Base-by-base conservation (phyloP, 2,113 vertebrate genomes). In the Cricetomys ansorgei region DNA sequence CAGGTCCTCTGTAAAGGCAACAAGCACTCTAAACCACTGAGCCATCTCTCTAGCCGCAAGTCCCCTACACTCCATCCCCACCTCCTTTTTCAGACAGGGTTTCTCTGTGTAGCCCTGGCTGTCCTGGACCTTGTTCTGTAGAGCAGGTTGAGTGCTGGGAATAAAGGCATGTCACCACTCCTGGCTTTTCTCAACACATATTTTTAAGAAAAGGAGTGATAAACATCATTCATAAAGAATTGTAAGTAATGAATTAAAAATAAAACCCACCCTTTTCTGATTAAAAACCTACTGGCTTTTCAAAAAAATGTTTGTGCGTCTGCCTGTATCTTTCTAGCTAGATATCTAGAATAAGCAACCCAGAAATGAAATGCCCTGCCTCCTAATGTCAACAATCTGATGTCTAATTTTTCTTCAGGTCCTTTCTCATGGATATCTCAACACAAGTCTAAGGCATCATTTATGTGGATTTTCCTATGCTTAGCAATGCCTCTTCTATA, bases 261-360 rank as follows among this genome's bases (percentile, higher is more conserved):
- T 3, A n/a, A 27, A 81, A 4, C 37, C 1, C 5, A 27, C 12
- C 10, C 40, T 84, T 43, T 86, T 84, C 34, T 45, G 1, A 72
- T 72, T 88, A 84, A 40, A n/a, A 96, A 94, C 70, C 7, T 72
- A 77, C 10, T 80, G 31, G 1, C 75, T 83, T 96, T 55, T 95
- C n/a, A 9, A 70, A 94, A 83, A 92, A 89, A 62, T 40, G 80
- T 45, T 29, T 21, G 59, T 21, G 29, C 16, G 45, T n/a, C 48
- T 43, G 29, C n/a, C 55, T 43, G n/a, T 62, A 25, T 83, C 23
- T 88, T 25, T 80, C 3, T 50, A 80, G 4, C 19, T 67, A 11
- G 34, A 0, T 27, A 92, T 9, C 72, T 64, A 67, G 59, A 92
- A 92, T 53, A 93, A 95, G 69, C 73, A 55, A 90, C 7, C 27